Conservation (phyloP, 2,113 vertebrate species). For the Eleginops maclovinus region DNA sequence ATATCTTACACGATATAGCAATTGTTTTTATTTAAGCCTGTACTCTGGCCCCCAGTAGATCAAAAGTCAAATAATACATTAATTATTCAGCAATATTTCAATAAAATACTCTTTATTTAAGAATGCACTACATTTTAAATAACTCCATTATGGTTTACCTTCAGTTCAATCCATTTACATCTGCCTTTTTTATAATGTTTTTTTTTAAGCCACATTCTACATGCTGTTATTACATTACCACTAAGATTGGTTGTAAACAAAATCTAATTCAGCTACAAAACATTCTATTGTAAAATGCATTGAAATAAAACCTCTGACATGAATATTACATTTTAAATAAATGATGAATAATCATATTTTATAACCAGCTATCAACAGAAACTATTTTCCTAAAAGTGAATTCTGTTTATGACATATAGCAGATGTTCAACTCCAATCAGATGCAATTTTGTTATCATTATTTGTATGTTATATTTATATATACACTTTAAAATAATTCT, state of each 20-base stretch:
- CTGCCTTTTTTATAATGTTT: too few species aligned
- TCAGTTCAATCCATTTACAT: neutral
- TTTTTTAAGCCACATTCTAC: neutral
- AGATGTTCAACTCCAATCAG: neutral
- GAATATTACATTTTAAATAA: neutral
- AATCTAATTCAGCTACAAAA: neutral
- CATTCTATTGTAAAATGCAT: neutral
- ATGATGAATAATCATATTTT: neutral
- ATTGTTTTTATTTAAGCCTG: neutral
- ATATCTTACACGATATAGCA: neutral
- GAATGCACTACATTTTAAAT: neutral
- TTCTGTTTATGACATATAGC: neutral
- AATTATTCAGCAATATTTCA: neutral
- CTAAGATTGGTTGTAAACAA: neutral
- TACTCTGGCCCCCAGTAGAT: too few species aligned
- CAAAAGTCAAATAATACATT: neutral
- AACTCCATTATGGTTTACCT: neutral
- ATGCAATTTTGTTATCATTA: neutral
- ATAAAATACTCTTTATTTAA: neutral
- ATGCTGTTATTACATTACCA: neutral
- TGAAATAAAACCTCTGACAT: neutral
- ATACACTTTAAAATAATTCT: neutral
- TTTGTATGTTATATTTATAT: neutral
- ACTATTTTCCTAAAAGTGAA: neutral
- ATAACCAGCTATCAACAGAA: neutral